Conservation (phyloP, 2,888 invertebrate genomes). For the Xestia c-nigrum region DNA sequence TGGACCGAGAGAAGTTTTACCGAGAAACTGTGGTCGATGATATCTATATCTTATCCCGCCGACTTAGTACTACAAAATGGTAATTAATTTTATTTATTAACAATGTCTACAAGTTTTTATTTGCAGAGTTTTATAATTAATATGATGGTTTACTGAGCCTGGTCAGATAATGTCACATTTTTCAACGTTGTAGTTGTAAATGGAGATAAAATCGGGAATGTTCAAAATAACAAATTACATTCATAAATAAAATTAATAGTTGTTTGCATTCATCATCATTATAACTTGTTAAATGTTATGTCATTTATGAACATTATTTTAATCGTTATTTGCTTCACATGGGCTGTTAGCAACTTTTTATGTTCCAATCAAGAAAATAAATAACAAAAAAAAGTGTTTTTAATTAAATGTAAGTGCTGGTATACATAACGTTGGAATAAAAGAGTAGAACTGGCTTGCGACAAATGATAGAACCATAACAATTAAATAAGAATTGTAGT, state of each 20-base stretch:
- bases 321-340: slow-evolving; percentile 27
- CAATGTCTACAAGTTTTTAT: slow-evolving; percentile 54
- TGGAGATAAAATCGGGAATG: slow-evolving; percentile 39
- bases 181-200: slow-evolving; percentile 48
- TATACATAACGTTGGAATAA: slow-evolving; percentile 14
- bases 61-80: slow-evolving; percentile 75
- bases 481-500: slow-evolving; percentile 57
- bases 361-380: slow-evolving; percentile 28
- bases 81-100: slow-evolving; percentile 75
- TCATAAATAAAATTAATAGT: slow-evolving; percentile 40
- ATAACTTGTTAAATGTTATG: slow-evolving; percentile 36
- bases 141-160: slow-evolving; percentile 60
- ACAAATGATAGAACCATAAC: slow-evolving; percentile 42
- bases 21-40: slow-evolving; percentile 80
- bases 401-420: slow-evolving; percentile 27
- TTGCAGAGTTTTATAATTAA: slow-evolving; percentile 64
- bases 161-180: slow-evolving; percentile 57
- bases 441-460: slow-evolving; percentile 7
- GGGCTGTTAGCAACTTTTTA: slow-evolving; percentile 38
- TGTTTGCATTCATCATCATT: slow-evolving; percentile 52
- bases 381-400: slow-evolving; percentile 21
- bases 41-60: slow-evolving; percentile 78
- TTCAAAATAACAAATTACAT: slow-evolving; percentile 51
- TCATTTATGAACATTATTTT: slow-evolving; percentile 31
- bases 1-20: slow-evolving; percentile 76